Percentiles rank a stretch among this genome's conserved stretches.
phyloP scores from a whole-genome alignment of 1,140 invertebrate genomes.

The Mamestra configurata region DNA sequence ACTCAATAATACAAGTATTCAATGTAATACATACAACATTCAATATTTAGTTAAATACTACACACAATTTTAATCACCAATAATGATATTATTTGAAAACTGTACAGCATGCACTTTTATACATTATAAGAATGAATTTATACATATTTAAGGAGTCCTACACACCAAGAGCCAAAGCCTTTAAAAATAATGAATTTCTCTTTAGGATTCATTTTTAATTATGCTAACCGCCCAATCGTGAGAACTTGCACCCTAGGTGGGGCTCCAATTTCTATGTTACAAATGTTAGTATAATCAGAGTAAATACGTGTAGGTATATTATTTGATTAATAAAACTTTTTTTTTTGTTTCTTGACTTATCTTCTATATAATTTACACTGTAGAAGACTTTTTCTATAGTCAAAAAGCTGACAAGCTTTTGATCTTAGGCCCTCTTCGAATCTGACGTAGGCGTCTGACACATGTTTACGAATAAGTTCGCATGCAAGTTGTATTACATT shows the following conservation, averaged over 20 bases:
- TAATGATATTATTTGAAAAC: conserved; percentile 35
- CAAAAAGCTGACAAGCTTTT: background rate
- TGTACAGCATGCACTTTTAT: conserved; percentile 26
- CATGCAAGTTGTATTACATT: too few relatives aligned
- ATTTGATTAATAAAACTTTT: background rate
- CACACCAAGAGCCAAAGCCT: too few relatives aligned
- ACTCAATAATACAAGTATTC: conserved; percentile 35
- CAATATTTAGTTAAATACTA: background rate
- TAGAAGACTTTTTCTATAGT: background rate
- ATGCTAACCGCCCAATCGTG: too few relatives aligned
- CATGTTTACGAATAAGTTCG: too few relatives aligned
- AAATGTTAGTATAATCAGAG: background rate
- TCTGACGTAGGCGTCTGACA: too few relatives aligned
- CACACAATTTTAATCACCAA: conserved; percentile 19
- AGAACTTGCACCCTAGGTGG: too few relatives aligned
- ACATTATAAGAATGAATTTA: background rate
- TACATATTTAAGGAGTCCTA: background rate
- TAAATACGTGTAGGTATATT: background rate
- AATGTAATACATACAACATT: background rate
- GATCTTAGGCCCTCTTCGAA: background rate
- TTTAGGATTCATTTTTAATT: too few relatives aligned
- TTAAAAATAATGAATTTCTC: too few relatives aligned
- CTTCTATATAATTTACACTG: too few relatives aligned
- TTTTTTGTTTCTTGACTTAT: background rate
- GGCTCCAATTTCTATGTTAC: background rate